Conservation (phyloP, 2,113 vertebrate genomes). For the Nibea albiflora region DNA sequence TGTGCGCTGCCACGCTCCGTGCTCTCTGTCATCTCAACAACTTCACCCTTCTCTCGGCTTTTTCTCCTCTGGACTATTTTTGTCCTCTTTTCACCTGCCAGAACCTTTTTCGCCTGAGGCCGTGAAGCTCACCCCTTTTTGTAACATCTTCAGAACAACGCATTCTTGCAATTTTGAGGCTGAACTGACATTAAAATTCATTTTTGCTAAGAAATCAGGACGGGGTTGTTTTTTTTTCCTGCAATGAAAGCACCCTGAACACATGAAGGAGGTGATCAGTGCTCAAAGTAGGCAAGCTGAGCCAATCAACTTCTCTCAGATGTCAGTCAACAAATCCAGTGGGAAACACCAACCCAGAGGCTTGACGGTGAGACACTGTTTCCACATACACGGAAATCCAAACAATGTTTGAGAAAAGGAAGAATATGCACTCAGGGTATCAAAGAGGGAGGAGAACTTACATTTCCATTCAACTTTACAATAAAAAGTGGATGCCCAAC, state of each 20-base stretch:
- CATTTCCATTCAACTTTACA: not conserved
- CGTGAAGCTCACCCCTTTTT: not conserved
- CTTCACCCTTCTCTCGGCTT: not conserved
- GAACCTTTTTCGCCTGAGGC: not conserved
- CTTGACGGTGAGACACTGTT: not conserved
- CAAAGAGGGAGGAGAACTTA: not conserved
- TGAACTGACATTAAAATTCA: not conserved
- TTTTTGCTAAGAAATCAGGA: not conserved
- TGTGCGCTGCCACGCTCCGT: not conserved
- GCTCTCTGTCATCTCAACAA: conserved; percentile 1
- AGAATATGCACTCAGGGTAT: too few species aligned
- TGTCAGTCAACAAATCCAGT: not conserved
- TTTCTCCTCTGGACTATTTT: not conserved
- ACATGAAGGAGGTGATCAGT: too few species aligned
- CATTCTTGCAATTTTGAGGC: not conserved
- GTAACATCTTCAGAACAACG: not conserved
- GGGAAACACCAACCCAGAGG: not conserved
- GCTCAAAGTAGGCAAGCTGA: too few species aligned
- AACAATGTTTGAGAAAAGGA: too few species aligned
- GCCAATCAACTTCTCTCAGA: too few species aligned
- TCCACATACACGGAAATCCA: not conserved
- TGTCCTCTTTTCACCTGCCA: not conserved
- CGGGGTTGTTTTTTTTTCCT: too few species aligned
- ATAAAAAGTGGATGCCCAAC: not conserved
- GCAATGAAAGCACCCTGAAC: too few species aligned